A percentile compares a stretch with the other conserved stretches of the same genome.
phyloP scores from a whole-genome alignment of 2,113 vertebrate genomes.

The Nesogale talazaci region DNA sequence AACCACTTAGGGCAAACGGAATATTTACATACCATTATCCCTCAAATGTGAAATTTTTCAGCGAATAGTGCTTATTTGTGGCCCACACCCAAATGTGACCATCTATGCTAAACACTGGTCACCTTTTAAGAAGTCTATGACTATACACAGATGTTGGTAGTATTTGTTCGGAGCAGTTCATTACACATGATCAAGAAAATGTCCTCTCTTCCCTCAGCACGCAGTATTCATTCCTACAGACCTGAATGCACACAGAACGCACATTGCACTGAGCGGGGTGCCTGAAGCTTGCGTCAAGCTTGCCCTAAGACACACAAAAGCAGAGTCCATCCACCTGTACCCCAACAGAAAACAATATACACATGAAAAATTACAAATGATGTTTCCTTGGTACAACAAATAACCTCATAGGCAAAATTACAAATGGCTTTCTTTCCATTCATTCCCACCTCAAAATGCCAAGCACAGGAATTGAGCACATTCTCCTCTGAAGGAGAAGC shows the following conservation, averaged over 20 bases:
- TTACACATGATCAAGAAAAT: constrained; percentile 17
- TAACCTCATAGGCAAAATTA: constrained; percentile 65
- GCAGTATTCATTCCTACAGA: not conserved
- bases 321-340: constrained; percentile 55
- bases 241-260: not conserved
- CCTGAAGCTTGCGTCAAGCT: constrained; percentile 43
- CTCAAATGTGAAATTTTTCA: constrained; percentile 29
- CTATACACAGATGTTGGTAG: constrained; percentile 9
- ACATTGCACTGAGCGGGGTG: constrained; percentile 27
- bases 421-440: constrained; percentile 71
- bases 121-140: constrained; percentile 69
- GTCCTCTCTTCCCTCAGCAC: not conserved
- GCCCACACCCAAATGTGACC: constrained; percentile 16
- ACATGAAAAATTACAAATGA: constrained; percentile 7
- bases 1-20: constrained; percentile 30
- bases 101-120: constrained; percentile 12
- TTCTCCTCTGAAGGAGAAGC: constrained; percentile 17
- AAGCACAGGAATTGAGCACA: constrained; percentile 53
- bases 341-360: constrained; percentile 37
- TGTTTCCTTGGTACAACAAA: not conserved
- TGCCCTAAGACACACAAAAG: constrained; percentile 67
- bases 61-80: constrained; percentile 29
- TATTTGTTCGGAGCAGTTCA: constrained; percentile 32
- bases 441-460: constrained; percentile 54
- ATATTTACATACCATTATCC: constrained; percentile 49